Percentiles rank a stretch among this genome's conserved stretches.
Evolutionary conservation across 2,797 vertebrate genomes (phyloP).

Genomic region (Lithobates pipiens): DNA sequence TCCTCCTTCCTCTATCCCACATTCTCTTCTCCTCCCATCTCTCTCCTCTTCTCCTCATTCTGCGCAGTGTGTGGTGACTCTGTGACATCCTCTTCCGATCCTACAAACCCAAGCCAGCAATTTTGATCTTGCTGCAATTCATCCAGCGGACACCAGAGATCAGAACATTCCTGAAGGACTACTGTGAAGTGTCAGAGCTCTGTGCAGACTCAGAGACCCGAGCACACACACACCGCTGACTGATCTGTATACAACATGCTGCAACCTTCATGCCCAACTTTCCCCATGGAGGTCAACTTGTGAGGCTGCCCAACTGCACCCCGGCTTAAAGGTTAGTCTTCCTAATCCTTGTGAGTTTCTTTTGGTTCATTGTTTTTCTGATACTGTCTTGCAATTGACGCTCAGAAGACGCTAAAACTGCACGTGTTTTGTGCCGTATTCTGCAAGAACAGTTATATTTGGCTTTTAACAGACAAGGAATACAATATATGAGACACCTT

Average conservation of each 20-base stretch:
- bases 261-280: constrained; percentile 5
- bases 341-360: neutral
- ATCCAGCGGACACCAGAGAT: neutral
- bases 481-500: neutral
- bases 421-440: neutral
- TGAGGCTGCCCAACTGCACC: neutral
- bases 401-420: neutral
- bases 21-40: neutral
- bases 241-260: neutral
- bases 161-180: neutral
- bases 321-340: neutral
- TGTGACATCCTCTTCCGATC: neutral
- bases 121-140: neutral
- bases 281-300: constrained; percentile 7
- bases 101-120: neutral
- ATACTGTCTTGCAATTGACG: neutral
- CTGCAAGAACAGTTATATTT: neutral
- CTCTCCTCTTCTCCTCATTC: neutral
- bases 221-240: neutral
- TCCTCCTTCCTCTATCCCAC: too few species aligned
- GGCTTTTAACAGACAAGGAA: too few species aligned
- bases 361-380: neutral
- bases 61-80: neutral
- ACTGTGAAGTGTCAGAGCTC: neutral
- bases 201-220: neutral